Conservation (phyloP, 2,888 invertebrate species). For the Orchesellides sinensis region DNA sequence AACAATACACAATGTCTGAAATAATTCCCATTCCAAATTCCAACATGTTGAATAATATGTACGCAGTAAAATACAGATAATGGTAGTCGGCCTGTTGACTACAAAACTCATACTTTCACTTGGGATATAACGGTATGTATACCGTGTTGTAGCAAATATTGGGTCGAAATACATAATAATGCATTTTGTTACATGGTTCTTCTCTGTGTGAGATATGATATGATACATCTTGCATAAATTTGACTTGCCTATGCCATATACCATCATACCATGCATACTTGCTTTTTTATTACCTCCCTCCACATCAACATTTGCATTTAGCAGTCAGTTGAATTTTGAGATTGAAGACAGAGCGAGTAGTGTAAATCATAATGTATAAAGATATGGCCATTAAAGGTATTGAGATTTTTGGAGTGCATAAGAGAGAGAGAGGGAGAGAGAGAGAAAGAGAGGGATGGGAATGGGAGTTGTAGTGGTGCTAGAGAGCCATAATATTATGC, state of each 20-base stretch:
- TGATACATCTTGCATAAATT: too few relatives aligned
- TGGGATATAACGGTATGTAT: too few relatives aligned
- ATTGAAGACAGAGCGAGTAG: not conserved
- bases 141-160: too few relatives aligned
- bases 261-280: too few relatives aligned
- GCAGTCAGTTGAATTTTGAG: not conserved
- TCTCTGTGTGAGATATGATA: too few relatives aligned
- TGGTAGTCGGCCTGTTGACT: not conserved
- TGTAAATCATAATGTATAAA: conserved; percentile 35
- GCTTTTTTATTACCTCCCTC: too few relatives aligned
- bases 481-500: conserved; percentile 55
- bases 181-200: too few relatives aligned
- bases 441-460: conserved; percentile 45
- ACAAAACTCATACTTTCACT: too few relatives aligned
- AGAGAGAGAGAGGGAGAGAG: conserved; percentile 13
- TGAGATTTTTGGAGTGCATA: conserved; percentile 29
- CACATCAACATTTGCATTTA: not conserved
- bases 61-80: not conserved
- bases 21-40: not conserved
- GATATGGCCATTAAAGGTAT: conserved; percentile 47
- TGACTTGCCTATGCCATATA: too few relatives aligned
- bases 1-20: not conserved
- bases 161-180: too few relatives aligned
- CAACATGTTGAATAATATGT: not conserved
- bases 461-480: conserved; percentile 52